A percentile compares a stretch with the other conserved stretches of the same genome.
These are phyloP conservation scores for Drosophila saltans DNA, from an alignment of 1,140 invertebrate genomes.

Conservation along the genomic window DNA sequence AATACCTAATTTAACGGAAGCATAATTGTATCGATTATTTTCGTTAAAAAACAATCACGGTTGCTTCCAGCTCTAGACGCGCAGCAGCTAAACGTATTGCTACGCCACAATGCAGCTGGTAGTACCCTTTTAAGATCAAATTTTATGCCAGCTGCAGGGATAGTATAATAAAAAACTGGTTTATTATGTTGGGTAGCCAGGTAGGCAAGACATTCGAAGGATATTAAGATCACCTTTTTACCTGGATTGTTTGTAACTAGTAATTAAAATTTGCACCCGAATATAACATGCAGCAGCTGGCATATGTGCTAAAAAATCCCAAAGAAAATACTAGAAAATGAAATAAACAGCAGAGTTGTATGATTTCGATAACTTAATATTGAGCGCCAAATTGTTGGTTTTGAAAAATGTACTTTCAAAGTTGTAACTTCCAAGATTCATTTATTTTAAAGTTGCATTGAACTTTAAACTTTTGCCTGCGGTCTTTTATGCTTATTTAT, in stretches of 20 bases:
- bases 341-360: not conserved
- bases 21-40: no score
- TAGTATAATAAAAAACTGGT: not conserved
- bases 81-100: constrained; percentile 45
- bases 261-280: constrained; percentile 29
- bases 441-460: not conserved
- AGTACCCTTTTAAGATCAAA: constrained; percentile 21
- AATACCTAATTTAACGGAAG: no score
- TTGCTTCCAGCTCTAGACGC: not conserved
- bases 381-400: not conserved
- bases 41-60: no score
- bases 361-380: not conserved
- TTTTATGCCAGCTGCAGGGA: constrained; percentile 27
- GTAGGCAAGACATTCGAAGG: not conserved
- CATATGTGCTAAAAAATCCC: not conserved
- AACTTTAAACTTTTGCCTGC: not conserved
- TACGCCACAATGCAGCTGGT: constrained; percentile 23
- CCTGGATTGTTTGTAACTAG: constrained; percentile 4
- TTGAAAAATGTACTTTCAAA: not conserved
- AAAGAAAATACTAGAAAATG: constrained; percentile 10
- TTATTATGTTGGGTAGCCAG: not conserved
- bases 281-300: constrained; percentile 5
- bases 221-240: not conserved
- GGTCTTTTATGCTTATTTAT: no score
- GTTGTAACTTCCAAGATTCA: not conserved